Evolutionary conservation across 2,888 invertebrate genomes (phyloP).

Genomic region (Halictus ligatus): DNA sequence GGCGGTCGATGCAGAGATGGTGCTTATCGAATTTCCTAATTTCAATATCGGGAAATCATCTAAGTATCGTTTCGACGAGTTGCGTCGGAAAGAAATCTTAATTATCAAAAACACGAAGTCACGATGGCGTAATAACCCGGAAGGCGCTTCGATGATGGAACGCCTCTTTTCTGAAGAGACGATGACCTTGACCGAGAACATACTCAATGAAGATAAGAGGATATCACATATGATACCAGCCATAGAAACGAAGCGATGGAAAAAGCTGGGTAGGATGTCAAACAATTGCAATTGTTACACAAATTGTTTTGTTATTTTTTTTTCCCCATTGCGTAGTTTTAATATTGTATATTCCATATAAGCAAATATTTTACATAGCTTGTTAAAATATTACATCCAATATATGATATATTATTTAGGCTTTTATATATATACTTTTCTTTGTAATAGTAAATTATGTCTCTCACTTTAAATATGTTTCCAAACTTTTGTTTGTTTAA

Average conservation of each 20-base stretch:
- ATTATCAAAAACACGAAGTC: constrained; percentile 11
- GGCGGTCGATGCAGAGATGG: constrained; percentile 10
- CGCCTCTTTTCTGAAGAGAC: constrained; percentile 23
- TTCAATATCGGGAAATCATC: neutral
- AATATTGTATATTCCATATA: constrained; percentile 51
- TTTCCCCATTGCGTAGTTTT: constrained; percentile 41
- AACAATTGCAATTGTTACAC: constrained; percentile 1
- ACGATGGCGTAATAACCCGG: constrained; percentile 36
- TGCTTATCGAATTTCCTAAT: constrained; percentile 24
- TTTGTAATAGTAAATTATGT: constrained; percentile 38
- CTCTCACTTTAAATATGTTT: constrained; percentile 34
- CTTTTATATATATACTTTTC: constrained; percentile 29
- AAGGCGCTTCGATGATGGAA: constrained; percentile 1
- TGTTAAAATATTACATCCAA: constrained; percentile 54
- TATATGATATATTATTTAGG: constrained; percentile 55
- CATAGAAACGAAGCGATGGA: constrained; percentile 28
- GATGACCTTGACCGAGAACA: neutral
- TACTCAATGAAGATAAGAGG: constrained; percentile 5
- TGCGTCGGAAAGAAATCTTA: neutral
- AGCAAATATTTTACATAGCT: constrained; percentile 60
- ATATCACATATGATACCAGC: constrained; percentile 14
- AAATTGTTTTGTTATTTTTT: constrained; percentile 20
- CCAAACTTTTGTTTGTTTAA: constrained; percentile 29
- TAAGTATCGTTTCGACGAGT: neutral
- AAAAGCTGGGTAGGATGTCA: constrained; percentile 44